Evolutionary conservation across 2,113 vertebrate genomes (phyloP), one percentile per base, ranked within the genome.

Genomic region (Columba janthina): DNA sequence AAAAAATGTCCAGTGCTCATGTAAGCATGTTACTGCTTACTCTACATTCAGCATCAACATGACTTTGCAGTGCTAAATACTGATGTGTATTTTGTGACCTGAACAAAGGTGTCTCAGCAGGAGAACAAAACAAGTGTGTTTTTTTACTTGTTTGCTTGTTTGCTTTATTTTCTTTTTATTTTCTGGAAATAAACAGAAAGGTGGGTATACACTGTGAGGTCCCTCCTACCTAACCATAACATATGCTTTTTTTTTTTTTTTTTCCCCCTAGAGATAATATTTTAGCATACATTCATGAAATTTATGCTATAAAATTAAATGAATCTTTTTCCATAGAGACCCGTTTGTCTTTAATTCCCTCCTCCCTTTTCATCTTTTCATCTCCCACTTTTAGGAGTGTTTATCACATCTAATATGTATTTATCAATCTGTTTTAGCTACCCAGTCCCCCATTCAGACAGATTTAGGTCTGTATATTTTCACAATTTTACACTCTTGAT

Each of bases 171-270:
- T 20, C 15, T n/a, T 32, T 2, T 61, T 12, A 5, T 61, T 58
- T 71, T 34, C 38, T 67, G 42, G 17, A 75, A 20, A 8, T 64
- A 1, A 40, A 50, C 5, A 78, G 25, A 36, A 87, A 51, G 6
- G 6, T 82, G 5, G 0, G 1, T 82, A 60, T 60, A 75, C 2
- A 0, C 26, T 65, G 6, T 46, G 38, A 42, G 8, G 1, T 38
- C 32, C 3, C 32, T 38, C 5, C 2, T 76, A 44, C 8, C 7
- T 54, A 14, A 70, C 10, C 4, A 10, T 53, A 42, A 13, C 7
- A 38, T 9, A 4, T 0, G 3, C 4, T 3, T n/a, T 51, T 58
- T 73, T 57, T 29, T 2, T 64, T 34, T 20, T 9, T 29, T 2
- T 64, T 34, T 13, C 6, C 14, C 7, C 9, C 10, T 28, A 57